A percentile compares a stretch with the other conserved stretches of the same genome.
These are phyloP conservation scores for Psephotus haematonotus DNA, from an alignment of 2,113 vertebrate species.

Conservation along the genomic window DNA sequence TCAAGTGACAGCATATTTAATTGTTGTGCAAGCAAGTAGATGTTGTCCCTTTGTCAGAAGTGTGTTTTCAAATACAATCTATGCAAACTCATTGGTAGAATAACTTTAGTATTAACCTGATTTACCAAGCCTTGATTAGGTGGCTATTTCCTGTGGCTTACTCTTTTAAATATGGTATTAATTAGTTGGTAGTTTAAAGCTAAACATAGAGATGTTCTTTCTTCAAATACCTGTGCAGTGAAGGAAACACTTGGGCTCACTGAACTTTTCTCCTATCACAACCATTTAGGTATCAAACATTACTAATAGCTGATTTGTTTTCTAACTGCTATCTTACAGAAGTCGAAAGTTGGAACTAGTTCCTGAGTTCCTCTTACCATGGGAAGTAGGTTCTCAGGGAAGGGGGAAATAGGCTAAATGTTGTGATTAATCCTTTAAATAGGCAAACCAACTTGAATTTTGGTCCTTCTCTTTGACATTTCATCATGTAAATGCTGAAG, in stretches of 20 bases:
- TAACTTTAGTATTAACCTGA: not conserved
- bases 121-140: not conserved
- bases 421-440: not conserved
- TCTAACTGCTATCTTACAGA: not conserved
- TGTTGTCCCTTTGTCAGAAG: not conserved
- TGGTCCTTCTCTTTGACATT: not conserved
- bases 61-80: not conserved
- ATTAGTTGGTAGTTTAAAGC: not conserved
- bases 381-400: not conserved
- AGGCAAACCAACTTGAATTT: not conserved
- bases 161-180: not conserved
- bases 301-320: not conserved
- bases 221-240: not conserved
- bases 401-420: not conserved
- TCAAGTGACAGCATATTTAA: not conserved
- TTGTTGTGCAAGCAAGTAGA: not conserved
- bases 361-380: not conserved
- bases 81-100: not conserved
- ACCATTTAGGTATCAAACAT: not conserved
- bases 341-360: not conserved
- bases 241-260: not conserved
- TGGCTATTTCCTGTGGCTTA: not conserved
- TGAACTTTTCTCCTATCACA: not conserved
- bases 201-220: not conserved
- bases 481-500: not conserved